Evolutionary conservation across 2,888 invertebrate species (phyloP).

Genomic region (Cephus pulcher): DNA sequence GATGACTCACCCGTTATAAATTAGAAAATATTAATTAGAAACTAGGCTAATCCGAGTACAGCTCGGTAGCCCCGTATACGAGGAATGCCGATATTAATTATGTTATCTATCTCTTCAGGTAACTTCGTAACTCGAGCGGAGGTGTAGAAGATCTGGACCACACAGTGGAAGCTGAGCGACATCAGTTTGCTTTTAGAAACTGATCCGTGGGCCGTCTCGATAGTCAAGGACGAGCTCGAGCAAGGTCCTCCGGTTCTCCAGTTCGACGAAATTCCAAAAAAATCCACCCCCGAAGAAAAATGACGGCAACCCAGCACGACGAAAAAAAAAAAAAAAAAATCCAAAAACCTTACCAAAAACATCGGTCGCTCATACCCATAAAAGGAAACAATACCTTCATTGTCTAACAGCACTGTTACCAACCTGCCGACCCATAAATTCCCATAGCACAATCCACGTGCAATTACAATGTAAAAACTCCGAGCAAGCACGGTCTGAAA

Average conservation of each 20-base stretch:
- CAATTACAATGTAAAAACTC: background rate
- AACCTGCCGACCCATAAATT: background rate
- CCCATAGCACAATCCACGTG: background rate
- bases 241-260: background rate
- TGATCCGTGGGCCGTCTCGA: background rate
- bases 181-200: constrained; percentile 16
- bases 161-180: constrained; percentile 2
- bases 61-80: constrained; percentile 7
- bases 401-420: background rate
- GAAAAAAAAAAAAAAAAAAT: background rate
- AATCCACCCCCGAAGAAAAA: too few relatives aligned
- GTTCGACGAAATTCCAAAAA: background rate
- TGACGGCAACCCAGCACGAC: too few relatives aligned
- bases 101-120: constrained; percentile 18
- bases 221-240: background rate
- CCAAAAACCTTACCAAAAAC: background rate
- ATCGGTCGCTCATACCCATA: background rate
- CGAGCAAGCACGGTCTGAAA: background rate
- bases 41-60: constrained; percentile 21
- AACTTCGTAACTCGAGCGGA: constrained; percentile 6
- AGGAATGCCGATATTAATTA: constrained; percentile 19
- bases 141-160: constrained; percentile 13
- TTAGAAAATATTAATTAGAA: constrained; percentile 24
- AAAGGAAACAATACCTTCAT: background rate
- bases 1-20: constrained; percentile 16